These are phyloP conservation scores for Pholis gunnellus DNA, from an alignment of 2,113 vertebrate genomes.

Conservation along the genomic window DNA sequence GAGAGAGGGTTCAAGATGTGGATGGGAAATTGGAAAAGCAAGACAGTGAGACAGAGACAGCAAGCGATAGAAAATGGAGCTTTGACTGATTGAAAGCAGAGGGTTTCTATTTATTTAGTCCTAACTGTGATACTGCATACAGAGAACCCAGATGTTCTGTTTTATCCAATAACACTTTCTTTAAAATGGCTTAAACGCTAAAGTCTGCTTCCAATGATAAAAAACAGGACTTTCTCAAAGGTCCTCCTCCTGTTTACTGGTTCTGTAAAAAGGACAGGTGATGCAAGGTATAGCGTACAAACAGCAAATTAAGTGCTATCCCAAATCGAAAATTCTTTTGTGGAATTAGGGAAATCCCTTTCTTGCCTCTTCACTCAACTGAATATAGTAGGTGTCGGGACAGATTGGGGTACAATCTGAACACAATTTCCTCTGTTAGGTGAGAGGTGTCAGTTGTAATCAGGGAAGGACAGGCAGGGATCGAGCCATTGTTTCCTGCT, in stretches of 20 bases:
- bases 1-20: slow-evolving; percentile 22
- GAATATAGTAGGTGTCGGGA: slow-evolving; percentile 70
- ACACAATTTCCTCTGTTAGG: slow-evolving; percentile 84
- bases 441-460: slow-evolving; percentile 86
- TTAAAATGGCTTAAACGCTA: slow-evolving; percentile 74
- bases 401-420: slow-evolving; percentile 73
- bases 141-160: slow-evolving; percentile 77
- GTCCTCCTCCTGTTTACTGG: slow-evolving; percentile 67
- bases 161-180: slow-evolving; percentile 77
- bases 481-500: slow-evolving; percentile 83
- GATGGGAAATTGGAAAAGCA: slow-evolving; percentile 44
- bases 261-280: slow-evolving; percentile 43
- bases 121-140: slow-evolving; percentile 49
- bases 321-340: slow-evolving; percentile 80
- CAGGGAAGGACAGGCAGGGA: slow-evolving; percentile 78
- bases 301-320: slow-evolving; percentile 72
- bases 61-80: slow-evolving; percentile 48
- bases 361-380: slow-evolving; percentile 69
- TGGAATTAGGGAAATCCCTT: slow-evolving; percentile 81
- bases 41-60: slow-evolving; percentile 31
- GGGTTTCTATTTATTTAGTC: slow-evolving; percentile 64
- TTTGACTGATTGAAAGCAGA: slow-evolving; percentile 64
- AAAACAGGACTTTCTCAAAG: slow-evolving; percentile 69
- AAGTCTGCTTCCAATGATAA: slow-evolving; percentile 75
- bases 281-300: slow-evolving; percentile 66